A percentile compares a stretch with the other conserved stretches of the same genome.
phyloP scores from a whole-genome alignment of 1,140 invertebrate genomes.

The Halesus radiatus region DNA sequence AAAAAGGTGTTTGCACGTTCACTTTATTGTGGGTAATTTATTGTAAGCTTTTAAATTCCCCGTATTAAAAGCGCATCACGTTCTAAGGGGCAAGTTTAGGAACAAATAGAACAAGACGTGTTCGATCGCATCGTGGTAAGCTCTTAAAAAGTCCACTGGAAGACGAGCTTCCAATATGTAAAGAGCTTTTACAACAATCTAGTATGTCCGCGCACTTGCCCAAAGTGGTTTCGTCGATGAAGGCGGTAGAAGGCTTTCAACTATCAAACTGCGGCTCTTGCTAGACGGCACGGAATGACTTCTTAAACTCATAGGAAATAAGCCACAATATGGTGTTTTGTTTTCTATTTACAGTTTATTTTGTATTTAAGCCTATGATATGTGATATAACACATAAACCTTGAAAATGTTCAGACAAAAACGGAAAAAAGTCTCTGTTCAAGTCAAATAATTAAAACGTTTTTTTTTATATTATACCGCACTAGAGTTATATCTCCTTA shows the following conservation, averaged over 20 bases:
- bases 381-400: too few species aligned
- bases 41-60: not conserved
- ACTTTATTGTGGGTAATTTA: not conserved
- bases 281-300: too few species aligned
- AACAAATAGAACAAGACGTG: slow-evolving; percentile 48
- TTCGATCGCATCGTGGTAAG: slow-evolving; percentile 11
- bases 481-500: too few species aligned
- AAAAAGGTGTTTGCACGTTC: not conserved
- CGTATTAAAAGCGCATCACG: slow-evolving; percentile 52
- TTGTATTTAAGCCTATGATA: too few species aligned
- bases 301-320: too few species aligned
- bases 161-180: slow-evolving; percentile 55
- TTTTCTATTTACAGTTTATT: too few species aligned
- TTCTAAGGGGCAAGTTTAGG: slow-evolving; percentile 47
- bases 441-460: too few species aligned
- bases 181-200: slow-evolving; percentile 51
- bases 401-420: too few species aligned
- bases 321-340: too few species aligned
- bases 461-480: too few species aligned
- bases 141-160: slow-evolving; percentile 46
- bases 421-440: too few species aligned
- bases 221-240: slow-evolving; percentile 50
- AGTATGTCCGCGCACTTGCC: slow-evolving; percentile 47
- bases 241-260: not conserved
- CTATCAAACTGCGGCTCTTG: too few species aligned